Conservation (phyloP, 2,797 vertebrate genomes). For the Peromyscus melanophrys region DNA sequence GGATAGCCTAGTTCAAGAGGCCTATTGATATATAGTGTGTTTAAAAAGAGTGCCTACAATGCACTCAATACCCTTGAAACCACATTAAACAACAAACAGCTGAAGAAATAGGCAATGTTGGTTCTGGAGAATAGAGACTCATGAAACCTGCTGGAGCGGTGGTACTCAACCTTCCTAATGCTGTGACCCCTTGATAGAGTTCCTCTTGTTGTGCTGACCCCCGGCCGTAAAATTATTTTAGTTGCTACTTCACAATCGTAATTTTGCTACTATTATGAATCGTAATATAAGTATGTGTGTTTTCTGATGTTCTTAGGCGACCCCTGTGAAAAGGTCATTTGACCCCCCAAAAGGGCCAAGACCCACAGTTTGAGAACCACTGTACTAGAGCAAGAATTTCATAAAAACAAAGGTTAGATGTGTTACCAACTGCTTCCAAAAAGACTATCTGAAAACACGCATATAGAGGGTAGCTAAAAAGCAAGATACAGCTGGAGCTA, state of each 20-base stretch:
- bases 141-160: not conserved
- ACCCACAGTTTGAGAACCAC: not conserved
- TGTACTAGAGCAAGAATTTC: conserved; percentile 2
- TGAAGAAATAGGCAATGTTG: not conserved
- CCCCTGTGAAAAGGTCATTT: not conserved
- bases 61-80: not conserved
- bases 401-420: not conserved
- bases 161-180: not conserved
- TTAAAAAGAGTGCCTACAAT: not conserved
- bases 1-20: not conserved
- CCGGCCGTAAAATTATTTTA: not conserved
- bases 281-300: not conserved
- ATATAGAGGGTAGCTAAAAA: not conserved
- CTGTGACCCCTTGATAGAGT: not conserved
- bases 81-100: not conserved
- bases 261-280: not conserved
- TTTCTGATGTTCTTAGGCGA: not conserved
- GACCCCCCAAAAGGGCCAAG: not conserved
- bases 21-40: not conserved
- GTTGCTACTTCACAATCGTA: not conserved
- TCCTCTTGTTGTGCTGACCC: not conserved
- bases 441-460: not conserved
- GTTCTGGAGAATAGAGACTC: not conserved
- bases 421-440: not conserved
- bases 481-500: too few relatives aligned